Base-by-base conservation (phyloP, 2,888 invertebrate species). In the Aspidiotus rigidus region DNA sequence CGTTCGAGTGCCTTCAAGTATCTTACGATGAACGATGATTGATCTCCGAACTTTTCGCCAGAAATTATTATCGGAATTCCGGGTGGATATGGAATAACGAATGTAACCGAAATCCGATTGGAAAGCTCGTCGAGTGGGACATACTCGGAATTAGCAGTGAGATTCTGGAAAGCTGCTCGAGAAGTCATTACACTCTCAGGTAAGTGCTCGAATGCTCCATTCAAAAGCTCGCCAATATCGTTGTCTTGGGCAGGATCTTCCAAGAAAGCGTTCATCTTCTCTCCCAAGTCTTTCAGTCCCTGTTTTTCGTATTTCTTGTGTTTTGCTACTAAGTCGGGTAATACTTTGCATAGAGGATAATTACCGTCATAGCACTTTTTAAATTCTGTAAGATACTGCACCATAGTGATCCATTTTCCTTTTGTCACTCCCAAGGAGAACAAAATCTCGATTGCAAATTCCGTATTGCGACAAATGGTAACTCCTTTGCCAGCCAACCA, bases 1-100 rank as follows among this genome's bases (percentile, higher is more conserved):
- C n/a, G 13, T 53, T 53, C 53, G 13, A 53, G n/a, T n/a, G 53
- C 53, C 53, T n/a, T n/a, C 53, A 53, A n/a, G n/a, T 53, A 53
- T n/a, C n/a, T 53, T 5, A 28, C 28, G 53, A 53, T 53, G n/a
- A n/a, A n/a, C 53, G 53, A n/a, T 3, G 13, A 53, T 11, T 11
- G 11, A 53, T 53, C 53, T 3, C 53, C 53, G n/a, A 53, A 53
- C 3, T 5, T 11, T 3, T 53, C 53, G 53, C 53, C 53, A 53
- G 53, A 53, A 53, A 53, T 53, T n/a, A 53, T 3, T 5, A 53
- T 3, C 53, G 53, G 53, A n/a, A 53, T 53, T 53, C 53, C 53
- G n/a, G 53, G 53, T n/a, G 53, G 53, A n/a, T 3, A 53, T 11
- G 53, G 53, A 53, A 53, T 11, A 53, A 53, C 5, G 13, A 5